Conservation (phyloP, 2,113 vertebrate genomes). For the Heterotilapia buettikoferi region DNA sequence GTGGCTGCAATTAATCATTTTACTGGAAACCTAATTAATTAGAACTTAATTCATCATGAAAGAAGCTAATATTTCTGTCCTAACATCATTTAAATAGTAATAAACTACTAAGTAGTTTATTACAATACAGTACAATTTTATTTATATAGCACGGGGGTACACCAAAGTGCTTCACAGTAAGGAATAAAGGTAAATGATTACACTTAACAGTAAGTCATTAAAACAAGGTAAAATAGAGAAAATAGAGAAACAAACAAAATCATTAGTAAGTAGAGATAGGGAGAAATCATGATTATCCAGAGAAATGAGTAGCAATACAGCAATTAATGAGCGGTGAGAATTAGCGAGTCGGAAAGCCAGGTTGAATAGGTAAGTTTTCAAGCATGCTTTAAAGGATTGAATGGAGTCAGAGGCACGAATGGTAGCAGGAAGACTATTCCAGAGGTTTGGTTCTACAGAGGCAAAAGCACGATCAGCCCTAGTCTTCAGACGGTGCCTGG, state of each 20-base stretch:
- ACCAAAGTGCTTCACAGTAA: too few species aligned
- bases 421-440: not conserved
- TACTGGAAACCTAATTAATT: not conserved
- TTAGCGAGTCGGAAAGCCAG: not conserved
- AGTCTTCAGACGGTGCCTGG: not conserved
- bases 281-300: too few species aligned
- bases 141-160: too few species aligned
- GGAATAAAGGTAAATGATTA: too few species aligned
- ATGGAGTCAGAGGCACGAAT: fast-evolving
- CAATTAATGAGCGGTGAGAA: not conserved
- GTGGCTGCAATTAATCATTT: not conserved
- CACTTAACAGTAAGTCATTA: too few species aligned
- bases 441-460: not conserved
- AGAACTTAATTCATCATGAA: not conserved
- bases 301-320: too few species aligned
- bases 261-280: too few species aligned
- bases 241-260: too few species aligned
- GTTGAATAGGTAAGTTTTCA: not conserved
- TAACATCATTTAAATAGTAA: not conserved
- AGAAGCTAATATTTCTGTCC: not conserved
- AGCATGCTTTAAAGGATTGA: not conserved
- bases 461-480: not conserved
- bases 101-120: not conserved
- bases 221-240: too few species aligned
- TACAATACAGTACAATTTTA: too few species aligned